A percentile compares a stretch with the other conserved stretches of the same genome.
Conservation (phyloP, 2,888 invertebrate species). For the Bhutanitis thaidina region DNA sequence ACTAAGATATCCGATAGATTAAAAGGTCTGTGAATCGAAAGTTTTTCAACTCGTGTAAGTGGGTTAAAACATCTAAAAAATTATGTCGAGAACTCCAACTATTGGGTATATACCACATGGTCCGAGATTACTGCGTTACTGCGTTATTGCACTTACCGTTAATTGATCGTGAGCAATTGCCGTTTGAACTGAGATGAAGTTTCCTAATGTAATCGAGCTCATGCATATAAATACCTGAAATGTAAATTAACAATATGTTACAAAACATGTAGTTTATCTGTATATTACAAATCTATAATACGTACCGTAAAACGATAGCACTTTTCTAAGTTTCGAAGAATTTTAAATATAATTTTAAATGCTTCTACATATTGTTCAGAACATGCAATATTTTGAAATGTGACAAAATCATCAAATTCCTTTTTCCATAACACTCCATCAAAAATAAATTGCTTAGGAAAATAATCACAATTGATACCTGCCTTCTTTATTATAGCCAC, state of each 20-base stretch:
- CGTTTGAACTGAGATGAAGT: slow-evolving; percentile 45
- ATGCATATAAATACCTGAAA: slow-evolving; percentile 37
- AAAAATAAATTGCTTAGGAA: slow-evolving; percentile 45
- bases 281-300: not conserved
- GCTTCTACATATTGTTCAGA: slow-evolving; percentile 35
- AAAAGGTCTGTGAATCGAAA: too few relatives aligned
- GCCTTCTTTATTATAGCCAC: slow-evolving; percentile 48
- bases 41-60: too few relatives aligned
- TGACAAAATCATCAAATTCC: slow-evolving; percentile 40
- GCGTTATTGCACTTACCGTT: slow-evolving; percentile 32
- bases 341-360: slow-evolving; percentile 40
- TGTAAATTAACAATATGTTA: too few relatives aligned
- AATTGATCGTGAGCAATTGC: slow-evolving; percentile 40
- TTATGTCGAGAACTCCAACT: too few relatives aligned
- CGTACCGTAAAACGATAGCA: slow-evolving; percentile 46
- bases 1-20: too few relatives aligned
- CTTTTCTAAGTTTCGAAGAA: slow-evolving; percentile 33
- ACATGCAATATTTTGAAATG: slow-evolving; percentile 36
- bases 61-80: too few relatives aligned
- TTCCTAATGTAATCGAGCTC: slow-evolving; percentile 34
- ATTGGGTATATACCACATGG: too few relatives aligned
- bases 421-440: slow-evolving; percentile 46
- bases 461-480: slow-evolving; percentile 39
- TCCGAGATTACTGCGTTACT: too few relatives aligned
- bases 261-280: too few relatives aligned